Evolutionary conservation across 2,888 invertebrate genomes (phyloP).

Genomic region (Meghimatium bilineatum): DNA sequence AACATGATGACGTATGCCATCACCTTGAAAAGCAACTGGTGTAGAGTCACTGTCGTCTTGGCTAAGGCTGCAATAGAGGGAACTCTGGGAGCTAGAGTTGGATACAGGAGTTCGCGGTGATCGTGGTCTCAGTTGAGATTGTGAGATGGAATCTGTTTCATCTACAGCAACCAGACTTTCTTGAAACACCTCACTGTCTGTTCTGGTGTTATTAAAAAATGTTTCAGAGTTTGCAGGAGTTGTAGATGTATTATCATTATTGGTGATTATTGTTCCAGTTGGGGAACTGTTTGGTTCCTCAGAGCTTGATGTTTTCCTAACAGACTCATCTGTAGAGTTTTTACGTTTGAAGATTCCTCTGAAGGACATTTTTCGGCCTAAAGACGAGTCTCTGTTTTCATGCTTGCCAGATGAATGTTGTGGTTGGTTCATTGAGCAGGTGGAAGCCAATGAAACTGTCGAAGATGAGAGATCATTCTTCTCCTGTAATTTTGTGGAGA

Average conservation of each 20-base stretch:
- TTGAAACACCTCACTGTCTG: not conserved
- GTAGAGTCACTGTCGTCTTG: slow-evolving; percentile 30
- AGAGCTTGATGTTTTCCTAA: slow-evolving; percentile 14
- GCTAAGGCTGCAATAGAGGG: slow-evolving; percentile 24
- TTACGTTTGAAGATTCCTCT: slow-evolving; percentile 54
- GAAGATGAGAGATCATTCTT: slow-evolving; percentile 33
- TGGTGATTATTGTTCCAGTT: slow-evolving; percentile 47
- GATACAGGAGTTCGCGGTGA: slow-evolving; percentile 29
- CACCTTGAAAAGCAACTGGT: not conserved
- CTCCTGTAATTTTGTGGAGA: not conserved
- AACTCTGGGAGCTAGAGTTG: slow-evolving; percentile 21
- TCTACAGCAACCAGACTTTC: not conserved
- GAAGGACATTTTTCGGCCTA: slow-evolving; percentile 52
- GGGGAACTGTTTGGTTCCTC: slow-evolving; percentile 52
- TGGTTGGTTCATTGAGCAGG: not conserved
- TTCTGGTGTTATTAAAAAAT: not conserved
- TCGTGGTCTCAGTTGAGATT: not conserved
- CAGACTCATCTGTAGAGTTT: slow-evolving; percentile 43
- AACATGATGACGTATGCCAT: not conserved
- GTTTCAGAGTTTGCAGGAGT: slow-evolving; percentile 33
- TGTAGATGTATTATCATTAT: slow-evolving; percentile 51
- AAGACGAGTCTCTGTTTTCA: slow-evolving; percentile 34
- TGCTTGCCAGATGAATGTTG: slow-evolving; percentile 7
- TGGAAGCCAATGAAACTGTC: slow-evolving; percentile 22
- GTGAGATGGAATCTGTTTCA: not conserved